A percentile compares a stretch with the other conserved stretches of the same genome.
These are phyloP conservation scores for Apodemia hepburni DNA, from an alignment of 2,888 invertebrate species.

Conservation along the genomic window DNA sequence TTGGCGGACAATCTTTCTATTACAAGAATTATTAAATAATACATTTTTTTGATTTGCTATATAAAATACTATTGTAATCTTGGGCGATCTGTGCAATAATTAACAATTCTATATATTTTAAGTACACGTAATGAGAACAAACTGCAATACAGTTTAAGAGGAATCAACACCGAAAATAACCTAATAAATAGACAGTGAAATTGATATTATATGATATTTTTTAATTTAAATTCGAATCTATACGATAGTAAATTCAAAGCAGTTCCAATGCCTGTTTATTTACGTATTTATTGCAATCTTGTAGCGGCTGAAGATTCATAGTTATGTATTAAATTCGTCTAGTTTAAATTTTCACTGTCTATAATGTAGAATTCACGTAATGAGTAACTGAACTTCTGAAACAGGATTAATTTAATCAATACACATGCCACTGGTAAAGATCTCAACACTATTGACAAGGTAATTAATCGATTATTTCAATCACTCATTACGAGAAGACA, in stretches of 20 bases:
- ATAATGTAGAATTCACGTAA: slow-evolving; percentile 46
- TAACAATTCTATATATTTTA: slow-evolving; percentile 8
- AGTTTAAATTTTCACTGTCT: slow-evolving; percentile 67
- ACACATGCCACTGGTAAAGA: no score
- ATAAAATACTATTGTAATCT: slow-evolving; percentile 11
- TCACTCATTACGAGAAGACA: slow-evolving; percentile 1
- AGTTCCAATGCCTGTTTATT: slow-evolving; percentile 67
- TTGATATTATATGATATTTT: slow-evolving; percentile 73
- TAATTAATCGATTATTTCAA: neutral
- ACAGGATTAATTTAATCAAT: neutral
- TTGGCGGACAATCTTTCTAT: neutral
- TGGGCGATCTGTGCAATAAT: slow-evolving; percentile 1
- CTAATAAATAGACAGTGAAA: slow-evolving; percentile 79
- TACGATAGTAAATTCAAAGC: slow-evolving; percentile 63
- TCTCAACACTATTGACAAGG: no score
- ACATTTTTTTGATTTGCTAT: neutral
- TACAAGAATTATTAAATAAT: slow-evolving; percentile 3
- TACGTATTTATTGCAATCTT: slow-evolving; percentile 76
- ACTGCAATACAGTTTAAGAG: slow-evolving; percentile 56
- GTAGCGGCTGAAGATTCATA: slow-evolving; percentile 48
- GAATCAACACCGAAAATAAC: slow-evolving; percentile 78
- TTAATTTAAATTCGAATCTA: slow-evolving; percentile 73
- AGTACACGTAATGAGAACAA: slow-evolving; percentile 58
- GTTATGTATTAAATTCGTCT: slow-evolving; percentile 37
- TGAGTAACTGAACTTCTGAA: slow-evolving; percentile 30